Percentiles rank a stretch among this genome's conserved stretches.
phyloP scores from a whole-genome alignment of 2,113 vertebrate genomes.

The Stictonetta naevosa region DNA sequence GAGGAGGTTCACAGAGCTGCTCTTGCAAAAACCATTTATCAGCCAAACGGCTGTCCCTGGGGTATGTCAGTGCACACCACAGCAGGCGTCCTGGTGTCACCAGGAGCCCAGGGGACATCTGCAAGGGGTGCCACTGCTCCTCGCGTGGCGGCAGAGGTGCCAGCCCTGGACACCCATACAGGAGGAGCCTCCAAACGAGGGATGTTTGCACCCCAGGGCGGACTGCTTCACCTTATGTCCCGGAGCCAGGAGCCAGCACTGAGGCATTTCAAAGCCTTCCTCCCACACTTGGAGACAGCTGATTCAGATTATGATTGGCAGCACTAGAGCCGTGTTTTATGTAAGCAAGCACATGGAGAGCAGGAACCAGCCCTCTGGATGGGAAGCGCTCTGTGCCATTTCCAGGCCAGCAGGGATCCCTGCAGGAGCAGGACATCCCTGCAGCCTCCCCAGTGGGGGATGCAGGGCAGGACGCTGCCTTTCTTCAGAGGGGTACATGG shows the following conservation, averaged over 20 bases:
- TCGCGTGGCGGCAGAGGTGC: neutral
- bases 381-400: neutral
- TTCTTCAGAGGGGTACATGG: neutral
- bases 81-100: neutral
- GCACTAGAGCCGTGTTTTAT: neutral
- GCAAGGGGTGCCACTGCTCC: neutral
- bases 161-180: neutral
- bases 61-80: neutral
- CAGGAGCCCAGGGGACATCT: neutral
- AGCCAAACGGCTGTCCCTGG: accelerated
- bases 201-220: neutral
- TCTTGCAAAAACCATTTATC: neutral
- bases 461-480: accelerated
- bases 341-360: neutral
- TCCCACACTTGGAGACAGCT: neutral
- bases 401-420: neutral
- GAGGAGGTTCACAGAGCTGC: neutral
- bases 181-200: neutral
- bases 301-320: neutral
- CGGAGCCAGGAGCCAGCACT: neutral
- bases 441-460: neutral
- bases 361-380: neutral
- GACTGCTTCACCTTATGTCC: neutral
- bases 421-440: neutral
- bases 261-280: neutral